Evolutionary conservation across 2,113 vertebrate genomes (phyloP).

Genomic region (Oriolus oriolus): DNA sequence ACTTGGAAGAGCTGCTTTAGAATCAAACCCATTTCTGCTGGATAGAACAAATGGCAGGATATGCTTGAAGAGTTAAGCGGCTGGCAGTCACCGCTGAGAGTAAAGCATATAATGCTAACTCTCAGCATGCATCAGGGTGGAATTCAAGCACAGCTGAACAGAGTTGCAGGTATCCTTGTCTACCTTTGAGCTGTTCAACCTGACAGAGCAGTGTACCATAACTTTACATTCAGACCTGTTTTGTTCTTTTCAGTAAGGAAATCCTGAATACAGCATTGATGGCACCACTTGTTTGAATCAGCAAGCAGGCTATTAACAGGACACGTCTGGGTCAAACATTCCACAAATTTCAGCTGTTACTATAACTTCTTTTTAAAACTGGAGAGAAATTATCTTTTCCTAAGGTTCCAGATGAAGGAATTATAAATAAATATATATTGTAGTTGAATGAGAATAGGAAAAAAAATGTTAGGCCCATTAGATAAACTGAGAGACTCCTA

Average conservation of each 20-base stretch:
- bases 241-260: constrained; percentile 13
- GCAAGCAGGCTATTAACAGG: neutral
- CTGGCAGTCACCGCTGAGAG: neutral
- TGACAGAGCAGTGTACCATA: constrained; percentile 1
- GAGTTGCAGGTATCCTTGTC: constrained; percentile 34
- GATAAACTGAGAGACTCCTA: neutral
- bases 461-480: neutral
- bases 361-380: neutral
- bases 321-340: neutral
- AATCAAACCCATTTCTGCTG: neutral
- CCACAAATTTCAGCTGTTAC: neutral
- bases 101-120: constrained; percentile 16
- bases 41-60: constrained; percentile 12
- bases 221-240: constrained; percentile 21
- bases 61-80: neutral
- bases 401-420: neutral
- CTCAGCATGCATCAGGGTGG: constrained; percentile 5
- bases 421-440: neutral
- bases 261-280: neutral
- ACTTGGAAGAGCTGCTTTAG: neutral
- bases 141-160: constrained; percentile 42
- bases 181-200: constrained; percentile 16
- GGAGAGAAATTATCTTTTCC: neutral
- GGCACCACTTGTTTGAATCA: neutral
- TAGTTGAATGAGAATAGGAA: neutral